Evolutionary conservation across 2,113 vertebrate species (phyloP).

Genomic region (Etia nguti): DNA sequence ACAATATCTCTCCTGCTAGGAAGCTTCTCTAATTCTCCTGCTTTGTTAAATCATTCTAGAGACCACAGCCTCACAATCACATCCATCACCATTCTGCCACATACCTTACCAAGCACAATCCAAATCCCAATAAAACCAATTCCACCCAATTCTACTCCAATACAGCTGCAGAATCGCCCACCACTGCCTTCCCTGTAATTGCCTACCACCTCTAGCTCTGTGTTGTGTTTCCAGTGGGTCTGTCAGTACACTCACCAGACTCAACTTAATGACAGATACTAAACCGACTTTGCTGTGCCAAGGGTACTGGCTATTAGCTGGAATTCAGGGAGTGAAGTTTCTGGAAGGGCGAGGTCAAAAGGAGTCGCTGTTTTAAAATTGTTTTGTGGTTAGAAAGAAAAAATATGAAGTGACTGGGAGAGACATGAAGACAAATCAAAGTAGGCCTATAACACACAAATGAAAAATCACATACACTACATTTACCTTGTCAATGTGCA

Average conservation of each 20-base stretch:
- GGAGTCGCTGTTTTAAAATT: background rate
- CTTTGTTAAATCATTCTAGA: background rate
- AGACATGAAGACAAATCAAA: background rate
- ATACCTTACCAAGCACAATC: conserved; percentile 14
- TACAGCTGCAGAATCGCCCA: background rate
- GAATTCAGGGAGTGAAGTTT: background rate
- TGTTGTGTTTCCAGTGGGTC: conserved; percentile 9
- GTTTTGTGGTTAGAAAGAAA: background rate
- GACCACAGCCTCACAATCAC: conserved; percentile 1
- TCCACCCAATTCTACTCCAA: conserved; percentile 21
- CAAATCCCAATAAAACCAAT: conserved; percentile 40
- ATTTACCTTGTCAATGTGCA: background rate
- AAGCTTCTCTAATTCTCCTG: background rate
- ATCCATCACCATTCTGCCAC: conserved; percentile 12
- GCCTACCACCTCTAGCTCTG: conserved; percentile 6
- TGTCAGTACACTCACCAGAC: background rate
- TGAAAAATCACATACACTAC: background rate
- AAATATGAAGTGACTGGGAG: background rate
- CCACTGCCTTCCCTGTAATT: conserved; percentile 33
- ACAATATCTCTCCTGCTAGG: background rate
- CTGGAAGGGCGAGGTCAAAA: background rate
- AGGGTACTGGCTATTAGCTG: conserved; percentile 1
- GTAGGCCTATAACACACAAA: background rate
- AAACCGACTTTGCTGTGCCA: background rate
- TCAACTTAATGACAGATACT: conserved; percentile 44